Base-by-base conservation (phyloP, 2,113 vertebrate species). In the Equus quagga region DNA sequence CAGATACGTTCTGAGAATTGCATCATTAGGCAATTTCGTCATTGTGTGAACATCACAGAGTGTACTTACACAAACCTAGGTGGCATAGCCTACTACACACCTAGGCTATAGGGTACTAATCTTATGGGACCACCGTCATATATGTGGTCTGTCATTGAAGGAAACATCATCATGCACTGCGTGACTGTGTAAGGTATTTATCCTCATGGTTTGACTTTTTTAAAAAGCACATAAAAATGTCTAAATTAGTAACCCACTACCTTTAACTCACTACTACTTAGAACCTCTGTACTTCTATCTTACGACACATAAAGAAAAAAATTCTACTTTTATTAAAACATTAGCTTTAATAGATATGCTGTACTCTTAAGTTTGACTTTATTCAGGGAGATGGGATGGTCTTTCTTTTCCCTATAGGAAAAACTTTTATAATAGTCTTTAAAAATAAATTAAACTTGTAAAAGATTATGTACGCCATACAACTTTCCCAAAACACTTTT, bases 401-500 rank as follows among this genome's bases (percentile, higher is more conserved):
- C 26, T 86, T 86, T 58, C 79, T 65, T 18, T 49, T 58, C 49
- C 49, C 36, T n/a, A 41, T 1, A 73, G 26, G 44, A 54, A 90
- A 49, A 67, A 36, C 18, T 82, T 81, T 65, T 56, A 46, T 36
- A 80, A 91, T 19, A 44, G 17, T 62, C 18, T 65, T 58, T 56
- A 67, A 79, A 58, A 58, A 58, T 65, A 65, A 85, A 67, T 24
- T 18, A 81, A 90, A 56, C 46, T 60, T 78, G 7, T 78, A 94
- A 94, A 75, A 69, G 24, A 60, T 89, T 64, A 89, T 26, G 75
- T 44, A 41, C 72, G 87, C 60, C 56, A 87, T 4, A 96, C 23
- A 87, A 67, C 49, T 64, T 95, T 86, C 41, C 41, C 60, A 90
- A 73, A 93, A 76, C 33, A 75, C 18, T 76, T 93, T 31, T 91